phyloP scores from a whole-genome alignment of 2,113 vertebrate species.

The Crotalus tigris region DNA sequence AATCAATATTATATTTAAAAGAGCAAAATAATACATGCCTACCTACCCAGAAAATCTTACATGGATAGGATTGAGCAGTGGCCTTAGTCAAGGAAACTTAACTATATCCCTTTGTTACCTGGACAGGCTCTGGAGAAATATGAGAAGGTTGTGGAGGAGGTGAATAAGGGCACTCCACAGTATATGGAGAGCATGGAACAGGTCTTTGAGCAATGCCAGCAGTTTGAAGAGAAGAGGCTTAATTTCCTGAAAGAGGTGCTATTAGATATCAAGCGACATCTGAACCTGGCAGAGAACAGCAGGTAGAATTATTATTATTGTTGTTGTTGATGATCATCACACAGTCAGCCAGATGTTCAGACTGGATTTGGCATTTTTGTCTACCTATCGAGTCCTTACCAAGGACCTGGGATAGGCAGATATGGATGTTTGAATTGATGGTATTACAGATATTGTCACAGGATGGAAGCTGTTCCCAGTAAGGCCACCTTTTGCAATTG shows the following conservation, averaged over 20 bases:
- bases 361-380: too few relatives aligned
- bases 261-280: slow-evolving; percentile 94
- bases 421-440: too few relatives aligned
- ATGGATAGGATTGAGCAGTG: background rate
- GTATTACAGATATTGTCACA: too few relatives aligned
- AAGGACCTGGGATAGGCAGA: too few relatives aligned
- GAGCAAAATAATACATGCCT: background rate
- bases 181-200: slow-evolving; percentile 98
- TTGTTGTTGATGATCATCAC: too few relatives aligned
- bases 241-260: slow-evolving; percentile 95
- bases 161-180: slow-evolving; percentile 88
- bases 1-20: background rate
- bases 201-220: slow-evolving; percentile 98
- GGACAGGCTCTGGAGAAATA: slow-evolving; percentile 93
- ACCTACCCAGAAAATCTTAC: background rate
- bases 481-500: too few relatives aligned
- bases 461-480: too few relatives aligned
- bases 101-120: background rate
- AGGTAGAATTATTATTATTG: slow-evolving; percentile 67
- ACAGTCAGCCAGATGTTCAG: too few relatives aligned
- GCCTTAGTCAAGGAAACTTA: background rate
- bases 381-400: too few relatives aligned
- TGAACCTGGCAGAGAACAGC: slow-evolving; percentile 92
- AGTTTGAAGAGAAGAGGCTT: slow-evolving; percentile 94
- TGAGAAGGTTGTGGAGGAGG: slow-evolving; percentile 93